These are phyloP conservation scores for Aythya baeri DNA, from an alignment of 2,113 vertebrate species.

Conservation along the genomic window DNA sequence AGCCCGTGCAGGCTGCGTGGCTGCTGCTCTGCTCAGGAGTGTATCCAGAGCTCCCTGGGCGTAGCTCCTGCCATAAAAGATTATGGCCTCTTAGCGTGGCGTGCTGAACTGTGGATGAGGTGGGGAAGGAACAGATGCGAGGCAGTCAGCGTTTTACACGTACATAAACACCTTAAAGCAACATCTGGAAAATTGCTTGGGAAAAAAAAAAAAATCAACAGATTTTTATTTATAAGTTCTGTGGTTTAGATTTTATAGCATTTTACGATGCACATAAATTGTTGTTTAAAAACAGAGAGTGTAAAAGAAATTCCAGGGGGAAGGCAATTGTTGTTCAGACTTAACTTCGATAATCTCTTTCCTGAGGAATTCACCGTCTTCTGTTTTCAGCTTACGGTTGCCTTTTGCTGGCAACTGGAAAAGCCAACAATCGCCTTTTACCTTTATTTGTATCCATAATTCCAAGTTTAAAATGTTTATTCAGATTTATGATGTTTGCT, in stretches of 20 bases:
- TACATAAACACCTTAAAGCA: neutral
- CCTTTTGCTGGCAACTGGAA: neutral
- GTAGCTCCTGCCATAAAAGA: neutral
- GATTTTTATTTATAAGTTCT: neutral
- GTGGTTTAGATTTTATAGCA: neutral
- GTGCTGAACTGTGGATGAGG: neutral
- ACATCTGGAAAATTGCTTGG: neutral
- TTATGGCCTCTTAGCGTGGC: neutral
- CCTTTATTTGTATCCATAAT: neutral
- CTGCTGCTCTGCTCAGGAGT: neutral
- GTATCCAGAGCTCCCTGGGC: neutral
- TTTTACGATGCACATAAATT: constrained; percentile 25
- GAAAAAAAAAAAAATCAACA: neutral
- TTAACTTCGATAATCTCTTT: constrained; percentile 21
- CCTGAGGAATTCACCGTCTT: neutral
- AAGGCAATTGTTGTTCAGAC: neutral
- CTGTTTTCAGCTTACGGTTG: neutral
- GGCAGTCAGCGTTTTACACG: neutral
- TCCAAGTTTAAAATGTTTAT: neutral
- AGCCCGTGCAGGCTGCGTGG: neutral
- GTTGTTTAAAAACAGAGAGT: neutral
- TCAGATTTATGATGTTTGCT: neutral
- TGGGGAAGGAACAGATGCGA: neutral
- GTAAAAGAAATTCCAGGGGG: neutral
- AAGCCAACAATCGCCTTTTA: neutral